Evolutionary conservation across 2,888 invertebrate genomes (phyloP).

Genomic region (Argyresthia goedartella): DNA sequence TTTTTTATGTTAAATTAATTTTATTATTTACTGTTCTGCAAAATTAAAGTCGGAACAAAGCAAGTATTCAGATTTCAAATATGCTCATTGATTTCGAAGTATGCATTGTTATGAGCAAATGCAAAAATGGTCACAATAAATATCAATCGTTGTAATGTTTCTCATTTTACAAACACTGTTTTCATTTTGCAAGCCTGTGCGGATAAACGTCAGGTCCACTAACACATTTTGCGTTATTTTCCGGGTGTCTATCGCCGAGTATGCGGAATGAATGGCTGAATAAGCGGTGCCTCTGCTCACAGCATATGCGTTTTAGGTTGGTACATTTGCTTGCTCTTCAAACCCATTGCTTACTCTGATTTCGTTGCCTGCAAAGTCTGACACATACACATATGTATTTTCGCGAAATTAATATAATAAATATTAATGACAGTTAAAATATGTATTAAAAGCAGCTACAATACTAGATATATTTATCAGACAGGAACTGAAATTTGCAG

Average conservation of each 20-base stretch:
- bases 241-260: constrained; percentile 48
- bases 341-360: neutral
- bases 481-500: neutral
- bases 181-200: constrained; percentile 16
- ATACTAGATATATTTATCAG: neutral
- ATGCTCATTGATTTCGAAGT: no score
- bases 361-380: neutral
- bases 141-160: neutral
- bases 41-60: neutral
- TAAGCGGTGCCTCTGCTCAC: constrained; percentile 64
- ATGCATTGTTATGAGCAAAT: constrained; percentile 10
- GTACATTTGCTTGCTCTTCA: constrained; percentile 44
- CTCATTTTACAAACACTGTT: no score
- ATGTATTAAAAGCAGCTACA: neutral
- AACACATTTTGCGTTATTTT: constrained; percentile 55
- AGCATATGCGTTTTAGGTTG: constrained; percentile 64
- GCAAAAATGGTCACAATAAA: constrained; percentile 11
- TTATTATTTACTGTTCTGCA: constrained; percentile 16
- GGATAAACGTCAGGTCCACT: constrained; percentile 27
- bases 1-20: neutral
- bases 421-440: neutral
- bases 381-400: neutral
- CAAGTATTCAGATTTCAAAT: no score
- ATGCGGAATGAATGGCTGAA: constrained; percentile 39
- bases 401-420: neutral